Evolutionary conservation across 1,140 invertebrate genomes (phyloP), one percentile per base, ranked within the genome.

Genomic region (Melanaphis sacchari): DNA sequence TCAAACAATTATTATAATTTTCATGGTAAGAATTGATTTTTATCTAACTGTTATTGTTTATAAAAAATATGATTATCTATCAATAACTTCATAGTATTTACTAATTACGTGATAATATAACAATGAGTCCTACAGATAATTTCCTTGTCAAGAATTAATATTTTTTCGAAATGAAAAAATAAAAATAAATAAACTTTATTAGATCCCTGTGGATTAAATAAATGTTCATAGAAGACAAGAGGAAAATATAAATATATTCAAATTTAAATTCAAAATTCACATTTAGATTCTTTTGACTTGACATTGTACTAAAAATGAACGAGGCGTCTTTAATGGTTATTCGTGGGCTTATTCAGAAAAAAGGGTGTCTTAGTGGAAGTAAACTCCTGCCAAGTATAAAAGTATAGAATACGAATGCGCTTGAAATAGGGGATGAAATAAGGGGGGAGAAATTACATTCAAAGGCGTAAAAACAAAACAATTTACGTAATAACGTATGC

Each of bases 201-300:
- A 54, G 49, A 26, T 40, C 46, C 46, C 46, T 22, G 1, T 31
- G 46, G 87, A 87, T 87, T 43, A 46, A 38, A 54, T 54, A 54
- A 89, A 89, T 46, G 49, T 52, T 21, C 22, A 87, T 46, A 36
- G 85, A 87, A 46, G 43, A 87, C 85, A 49, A 43, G 43, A 87
- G 21, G 85, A 87, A 87, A 87, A 49, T 46, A 49, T 87, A 49
- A 49, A 89, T 89, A 89, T 89, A 54, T 89, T 89, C 36, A 89
- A 89, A 89, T 89, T 89, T 54, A 54, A 89, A 89, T 89, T 52
- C 36, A 1, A 89, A 89, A 89, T 54, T 89, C 46, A 7, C 49
- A 54, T 89, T 89, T 18, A 89, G 49, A 89, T 52, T 89, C n/a
- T 89, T 54, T 54, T 40, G 9, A 40, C 49, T 54, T 40, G 24